Conservation (phyloP, 2,888 invertebrate species). For the Bruchidius siliquastri region DNA sequence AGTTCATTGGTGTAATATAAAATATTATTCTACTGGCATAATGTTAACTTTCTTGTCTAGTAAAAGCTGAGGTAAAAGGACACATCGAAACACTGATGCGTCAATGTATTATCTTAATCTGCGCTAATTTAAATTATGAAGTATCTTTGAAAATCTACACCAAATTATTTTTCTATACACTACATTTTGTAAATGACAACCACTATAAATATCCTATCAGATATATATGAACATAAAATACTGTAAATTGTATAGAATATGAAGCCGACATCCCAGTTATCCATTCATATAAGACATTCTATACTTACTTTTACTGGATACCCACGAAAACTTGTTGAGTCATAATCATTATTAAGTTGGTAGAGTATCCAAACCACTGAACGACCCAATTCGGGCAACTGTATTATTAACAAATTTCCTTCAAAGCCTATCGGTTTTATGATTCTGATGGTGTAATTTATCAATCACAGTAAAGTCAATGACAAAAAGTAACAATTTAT, state of each 20-base stretch:
- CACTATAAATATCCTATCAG: neutral
- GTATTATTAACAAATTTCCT: too few relatives aligned
- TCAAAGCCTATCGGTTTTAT: too few relatives aligned
- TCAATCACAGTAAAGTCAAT: too few relatives aligned
- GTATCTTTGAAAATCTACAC: neutral
- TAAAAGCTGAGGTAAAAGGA: neutral
- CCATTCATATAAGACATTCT: neutral
- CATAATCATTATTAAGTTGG: too few relatives aligned
- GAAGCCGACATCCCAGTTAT: neutral
- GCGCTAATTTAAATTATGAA: neutral
- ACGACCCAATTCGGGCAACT: too few relatives aligned
- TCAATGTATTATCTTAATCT: neutral
- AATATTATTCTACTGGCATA: neutral
- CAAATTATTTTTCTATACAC: neutral
- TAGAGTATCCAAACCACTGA: too few relatives aligned
- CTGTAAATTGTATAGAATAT: neutral
- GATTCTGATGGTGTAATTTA: too few relatives aligned
- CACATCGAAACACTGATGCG: neutral
- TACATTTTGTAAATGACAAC: neutral
- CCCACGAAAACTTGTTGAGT: too few relatives aligned
- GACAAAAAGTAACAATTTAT: too few relatives aligned
- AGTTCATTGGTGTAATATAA: neutral
- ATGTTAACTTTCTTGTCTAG: neutral
- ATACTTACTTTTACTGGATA: too few relatives aligned
- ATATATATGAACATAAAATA: neutral